Evolutionary conservation across 2,113 vertebrate species (phyloP), one percentile per base, ranked within the genome.

Genomic region (Microtus ochrogaster): DNA sequence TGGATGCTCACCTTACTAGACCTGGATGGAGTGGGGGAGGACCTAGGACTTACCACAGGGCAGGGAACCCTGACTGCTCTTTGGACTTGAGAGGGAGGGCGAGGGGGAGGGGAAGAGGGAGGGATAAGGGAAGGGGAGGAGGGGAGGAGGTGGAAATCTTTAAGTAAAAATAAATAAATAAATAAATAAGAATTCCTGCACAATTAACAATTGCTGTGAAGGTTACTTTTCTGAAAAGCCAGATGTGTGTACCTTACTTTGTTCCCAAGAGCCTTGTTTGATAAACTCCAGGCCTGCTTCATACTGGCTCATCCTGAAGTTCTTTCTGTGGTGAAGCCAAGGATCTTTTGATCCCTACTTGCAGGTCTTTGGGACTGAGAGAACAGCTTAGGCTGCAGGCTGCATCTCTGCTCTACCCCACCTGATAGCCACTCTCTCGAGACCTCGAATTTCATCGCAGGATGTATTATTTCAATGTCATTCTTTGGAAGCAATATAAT

Each of bases 401-500:
- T 58, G 36, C 21, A 14, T 47, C 76, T 49, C 26, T 79, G 77
- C 49, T 33, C 30, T 36, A 12, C 52, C 36, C n/a, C 4, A 58
- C 19, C 52, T 39, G 36, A 82, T 39, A 36, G 19, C 33, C 33
- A 52, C 33, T 55, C 9, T 39, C 52, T 58, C n/a, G 10, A 83
- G 81, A 41, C 41, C 58, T 52, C 17, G 6, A 33, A 52, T 90
- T 94, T 66, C 85, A 30, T 66, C 39, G 78, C 39, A 74, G 52
- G 28, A 28, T 79, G 10, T 26, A 41, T 91, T 92, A 87, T 83
- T 33, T 30, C 26, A 52, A 39, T 24, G 33, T 49, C 22, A 55
- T 82, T 81, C 83, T 92, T 81, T 88, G 33, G 81, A 92, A 90
- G 41, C 7, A 63, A 72, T 66, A 41, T n/a, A 47, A 83, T 84